A percentile compares a stretch with the other conserved stretches of the same genome.
These are phyloP conservation scores for Hydrophis major DNA, from an alignment of 2,797 vertebrate genomes.

Conservation along the genomic window DNA sequence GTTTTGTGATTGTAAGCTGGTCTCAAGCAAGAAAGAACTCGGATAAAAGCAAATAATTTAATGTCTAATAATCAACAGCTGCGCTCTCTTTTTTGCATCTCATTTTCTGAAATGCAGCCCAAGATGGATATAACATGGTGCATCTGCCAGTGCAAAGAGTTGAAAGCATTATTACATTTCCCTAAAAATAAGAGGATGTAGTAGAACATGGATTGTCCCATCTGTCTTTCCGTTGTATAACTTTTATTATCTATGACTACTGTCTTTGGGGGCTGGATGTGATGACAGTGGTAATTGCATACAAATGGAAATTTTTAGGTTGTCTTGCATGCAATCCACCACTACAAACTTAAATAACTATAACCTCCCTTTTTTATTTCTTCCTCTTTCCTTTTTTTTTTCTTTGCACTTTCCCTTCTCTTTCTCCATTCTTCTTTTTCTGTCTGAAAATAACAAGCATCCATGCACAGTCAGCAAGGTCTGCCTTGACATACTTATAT, in stretches of 20 bases:
- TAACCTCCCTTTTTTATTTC: background rate
- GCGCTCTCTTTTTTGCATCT: accelerated
- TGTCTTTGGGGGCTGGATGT: background rate
- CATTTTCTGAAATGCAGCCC: background rate
- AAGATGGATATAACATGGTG: background rate
- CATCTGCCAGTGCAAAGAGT: background rate
- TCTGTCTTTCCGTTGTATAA: background rate
- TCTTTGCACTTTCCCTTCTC: background rate
- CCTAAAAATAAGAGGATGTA: background rate
- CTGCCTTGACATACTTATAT: background rate
- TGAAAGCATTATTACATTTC: background rate
- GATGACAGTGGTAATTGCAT: background rate
- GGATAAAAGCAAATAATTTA: conserved; percentile 1
- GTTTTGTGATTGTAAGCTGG: background rate
- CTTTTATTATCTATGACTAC: background rate
- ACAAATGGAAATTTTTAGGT: background rate
- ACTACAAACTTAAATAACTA: background rate
- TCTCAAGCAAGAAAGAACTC: background rate
- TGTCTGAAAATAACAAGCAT: background rate
- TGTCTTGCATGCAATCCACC: background rate
- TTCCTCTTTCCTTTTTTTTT: background rate
- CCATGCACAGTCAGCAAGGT: background rate
- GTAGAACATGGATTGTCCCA: background rate
- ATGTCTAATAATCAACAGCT: background rate
- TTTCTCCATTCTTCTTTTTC: background rate